Base-by-base conservation (phyloP, 1,140 invertebrate genomes). In the Mycetomoellerius zeteki region DNA sequence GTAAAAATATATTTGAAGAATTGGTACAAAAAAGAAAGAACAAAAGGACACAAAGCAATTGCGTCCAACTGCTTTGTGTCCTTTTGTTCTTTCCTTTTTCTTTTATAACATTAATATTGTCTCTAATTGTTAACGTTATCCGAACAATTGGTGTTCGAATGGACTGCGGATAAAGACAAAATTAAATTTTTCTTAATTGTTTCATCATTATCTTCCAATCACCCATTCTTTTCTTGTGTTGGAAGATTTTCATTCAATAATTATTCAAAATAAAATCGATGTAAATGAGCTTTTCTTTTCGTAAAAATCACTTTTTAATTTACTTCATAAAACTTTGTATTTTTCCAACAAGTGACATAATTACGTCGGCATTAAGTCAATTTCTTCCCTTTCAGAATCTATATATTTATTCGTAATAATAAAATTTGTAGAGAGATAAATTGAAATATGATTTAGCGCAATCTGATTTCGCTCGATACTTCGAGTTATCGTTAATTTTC, bases 211-310 rank as follows among this genome's bases (percentile, higher is more conserved):
- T n/a, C 5, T 37, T 80, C n/a, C 14, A 80, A 52, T 24, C 4
- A 7, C 37, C 8, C 16, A 7, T 71, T 71, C 52, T 37, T 56
- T 3, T 3, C n/a, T 7, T 67, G 33, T n/a, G 50, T 37, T 24
- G 27, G 6, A 37, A 37, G 30, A 27, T 54, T 56, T 62, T 56
- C 8, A 5, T 71, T 16, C 43, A 56, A 56, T 71, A 54, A 81
- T 81, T 80, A 71, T 24, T 81, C 21, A 30, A 81, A 67, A 43
- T 71, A 56, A 37, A 52, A 52, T 10, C 24, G 12, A 6, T 19
- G 16, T 27, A n/a, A 80, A 54, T 24, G n/a, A 14, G 8, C 10
- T 47, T 76, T 54, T 75, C 30, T 58, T 67, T 37, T 33, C 10
- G 0, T 69, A 24, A 24, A 80, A n/a, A 24, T 62, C 12, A 73